Percentiles rank a stretch among this genome's conserved stretches.
These are phyloP conservation scores for Nebria brevicollis DNA, from an alignment of 2,888 invertebrate genomes.

Conservation along the genomic window DNA sequence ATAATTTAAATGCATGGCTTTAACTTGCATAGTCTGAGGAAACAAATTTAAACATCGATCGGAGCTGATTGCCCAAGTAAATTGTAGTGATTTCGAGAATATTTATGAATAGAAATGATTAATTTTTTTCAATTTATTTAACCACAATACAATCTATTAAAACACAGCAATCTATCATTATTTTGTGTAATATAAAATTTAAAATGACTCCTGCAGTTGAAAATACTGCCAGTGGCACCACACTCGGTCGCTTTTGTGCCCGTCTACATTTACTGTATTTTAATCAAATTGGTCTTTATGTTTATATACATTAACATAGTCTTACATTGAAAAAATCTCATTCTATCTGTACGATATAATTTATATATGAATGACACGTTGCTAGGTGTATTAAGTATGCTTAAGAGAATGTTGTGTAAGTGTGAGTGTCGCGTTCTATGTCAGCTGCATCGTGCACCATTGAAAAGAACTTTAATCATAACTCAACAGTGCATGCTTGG, in stretches of 20 bases:
- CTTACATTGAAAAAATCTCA: neutral
- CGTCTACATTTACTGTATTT: too few relatives aligned
- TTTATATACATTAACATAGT: neutral
- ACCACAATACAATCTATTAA: too few relatives aligned
- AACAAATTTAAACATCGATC: neutral
- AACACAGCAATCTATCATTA: too few relatives aligned
- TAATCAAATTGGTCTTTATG: neutral
- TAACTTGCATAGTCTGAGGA: neutral
- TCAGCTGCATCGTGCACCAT: slow-evolving; percentile 16
- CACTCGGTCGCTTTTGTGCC: too few relatives aligned
- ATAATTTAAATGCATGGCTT: neutral
- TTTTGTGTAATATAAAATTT: too few relatives aligned
- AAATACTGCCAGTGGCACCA: too few relatives aligned
- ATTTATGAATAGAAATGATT: too few relatives aligned
- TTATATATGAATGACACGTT: slow-evolving; percentile 14
- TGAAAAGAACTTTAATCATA: slow-evolving; percentile 30
- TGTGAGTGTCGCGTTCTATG: slow-evolving; percentile 24
- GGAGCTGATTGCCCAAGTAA: neutral
- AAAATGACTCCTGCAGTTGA: too few relatives aligned
- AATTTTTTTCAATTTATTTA: too few relatives aligned
- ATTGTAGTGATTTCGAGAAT: too few relatives aligned
- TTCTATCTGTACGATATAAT: slow-evolving; percentile 19
- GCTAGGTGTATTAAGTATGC: neutral
- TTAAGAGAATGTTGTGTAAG: neutral
- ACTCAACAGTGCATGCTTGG: slow-evolving; percentile 23